phyloP scores from a whole-genome alignment of 2,888 invertebrate species.

The Mimumesa dahlbomi region DNA sequence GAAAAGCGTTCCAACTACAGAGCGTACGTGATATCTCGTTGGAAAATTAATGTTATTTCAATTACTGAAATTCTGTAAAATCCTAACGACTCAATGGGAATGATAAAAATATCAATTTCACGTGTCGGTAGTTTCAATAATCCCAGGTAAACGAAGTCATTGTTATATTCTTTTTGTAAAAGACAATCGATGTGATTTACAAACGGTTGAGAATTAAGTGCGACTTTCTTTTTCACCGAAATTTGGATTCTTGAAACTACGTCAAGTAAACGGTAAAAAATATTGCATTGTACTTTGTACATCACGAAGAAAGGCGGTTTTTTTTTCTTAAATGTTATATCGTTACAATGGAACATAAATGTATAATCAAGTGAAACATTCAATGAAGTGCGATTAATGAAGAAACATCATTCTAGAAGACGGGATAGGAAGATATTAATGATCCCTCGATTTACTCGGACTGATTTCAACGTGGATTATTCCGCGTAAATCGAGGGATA shows the following conservation, averaged over 20 bases:
- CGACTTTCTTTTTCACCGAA: too few relatives aligned
- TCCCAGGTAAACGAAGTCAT: background rate
- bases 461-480: too few relatives aligned
- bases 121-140: conserved; percentile 22
- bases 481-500: too few relatives aligned
- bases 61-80: background rate
- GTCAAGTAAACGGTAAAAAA: conserved; percentile 19
- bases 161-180: too few relatives aligned
- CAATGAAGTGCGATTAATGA: conserved; percentile 10
- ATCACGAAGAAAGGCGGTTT: conserved; percentile 29
- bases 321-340: conserved; percentile 18
- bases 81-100: conserved; percentile 21
- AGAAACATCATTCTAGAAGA: background rate
- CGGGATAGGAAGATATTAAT: background rate
- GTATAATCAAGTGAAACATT: conserved; percentile 9
- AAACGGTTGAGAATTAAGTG: too few relatives aligned
- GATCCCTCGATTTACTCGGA: too few relatives aligned
- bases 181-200: too few relatives aligned
- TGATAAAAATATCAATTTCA: conserved; percentile 10
- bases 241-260: too few relatives aligned
- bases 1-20: background rate
- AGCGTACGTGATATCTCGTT: background rate
- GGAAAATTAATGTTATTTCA: background rate
- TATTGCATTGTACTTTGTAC: conserved; percentile 31
- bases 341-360: conserved; percentile 13